A percentile compares a stretch with the other conserved stretches of the same genome.
Conservation (phyloP, 1,140 invertebrate species). For the Ephestia elutella region DNA sequence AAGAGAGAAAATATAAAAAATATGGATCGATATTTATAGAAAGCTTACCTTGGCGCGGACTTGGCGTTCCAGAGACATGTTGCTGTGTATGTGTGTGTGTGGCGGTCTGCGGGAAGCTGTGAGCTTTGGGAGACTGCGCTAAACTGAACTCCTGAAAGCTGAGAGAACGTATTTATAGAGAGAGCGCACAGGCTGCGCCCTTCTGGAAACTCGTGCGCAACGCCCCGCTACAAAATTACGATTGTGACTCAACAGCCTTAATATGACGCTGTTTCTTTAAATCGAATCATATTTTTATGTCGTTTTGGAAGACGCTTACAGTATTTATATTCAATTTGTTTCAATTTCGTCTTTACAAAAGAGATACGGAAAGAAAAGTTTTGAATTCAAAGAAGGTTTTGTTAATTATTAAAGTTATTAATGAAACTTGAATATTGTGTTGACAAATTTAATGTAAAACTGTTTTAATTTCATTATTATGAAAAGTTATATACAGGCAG, state of each 20-base stretch:
- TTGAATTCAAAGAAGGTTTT: too few species aligned
- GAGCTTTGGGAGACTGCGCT: conserved; percentile 45
- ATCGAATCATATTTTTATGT: neutral
- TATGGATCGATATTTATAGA: neutral
- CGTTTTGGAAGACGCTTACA: neutral
- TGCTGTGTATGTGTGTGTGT: conserved; percentile 60
- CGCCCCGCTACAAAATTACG: conserved; percentile 49
- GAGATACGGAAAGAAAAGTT: too few species aligned
- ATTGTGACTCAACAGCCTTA: conserved; percentile 67
- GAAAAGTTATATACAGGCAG: too few species aligned
- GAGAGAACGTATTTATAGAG: conserved; percentile 69
- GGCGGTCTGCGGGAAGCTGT: conserved; percentile 45
- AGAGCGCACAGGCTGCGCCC: conserved; percentile 47
- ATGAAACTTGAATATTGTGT: too few species aligned
- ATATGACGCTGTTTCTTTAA: conserved; percentile 10
- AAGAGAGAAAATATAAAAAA: neutral
- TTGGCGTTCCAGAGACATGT: conserved; percentile 87
- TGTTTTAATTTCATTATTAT: too few species aligned
- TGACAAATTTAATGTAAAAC: too few species aligned
- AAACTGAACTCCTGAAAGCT: conserved; percentile 69
- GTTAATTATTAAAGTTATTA: too few species aligned
- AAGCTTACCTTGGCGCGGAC: conserved; percentile 83
- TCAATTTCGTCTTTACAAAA: too few species aligned
- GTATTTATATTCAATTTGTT: too few species aligned
- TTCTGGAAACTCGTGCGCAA: conserved; percentile 63